Evolutionary conservation across 64 coral and sea anemone species (phyloP).

Genomic region (Dendrophyllia cribrosa): DNA sequence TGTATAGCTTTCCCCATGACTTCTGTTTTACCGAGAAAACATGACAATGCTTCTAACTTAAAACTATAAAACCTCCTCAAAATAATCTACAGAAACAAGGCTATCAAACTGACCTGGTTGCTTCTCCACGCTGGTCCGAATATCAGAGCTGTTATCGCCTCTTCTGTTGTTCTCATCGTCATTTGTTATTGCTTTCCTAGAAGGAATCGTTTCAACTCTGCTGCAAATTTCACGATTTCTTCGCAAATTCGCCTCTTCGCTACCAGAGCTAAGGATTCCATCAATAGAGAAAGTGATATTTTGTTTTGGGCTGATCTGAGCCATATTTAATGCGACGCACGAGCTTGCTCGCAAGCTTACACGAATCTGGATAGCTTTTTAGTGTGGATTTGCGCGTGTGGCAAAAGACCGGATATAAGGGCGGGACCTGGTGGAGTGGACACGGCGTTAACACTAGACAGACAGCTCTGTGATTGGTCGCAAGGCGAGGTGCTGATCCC

Average conservation of each 20-base stretch:
- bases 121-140: background rate
- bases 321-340: slow-evolving; percentile 9
- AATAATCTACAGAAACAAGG: background rate
- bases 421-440: slow-evolving; percentile 64
- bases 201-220: slow-evolving; percentile 17
- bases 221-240: background rate
- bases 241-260: background rate
- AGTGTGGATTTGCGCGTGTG: slow-evolving; percentile 61
- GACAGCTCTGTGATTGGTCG: slow-evolving; percentile 62
- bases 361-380: slow-evolving; percentile 41
- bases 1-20: too few relatives aligned
- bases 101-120: slow-evolving; percentile 14
- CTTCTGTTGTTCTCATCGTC: background rate
- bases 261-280: slow-evolving; percentile 48
- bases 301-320: slow-evolving; percentile 43
- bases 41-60: background rate
- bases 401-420: slow-evolving; percentile 67
- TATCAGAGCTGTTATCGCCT: slow-evolving; percentile 7
- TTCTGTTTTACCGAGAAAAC: background rate
- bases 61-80: background rate
- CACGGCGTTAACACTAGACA: slow-evolving; percentile 74
- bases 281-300: slow-evolving; percentile 63
- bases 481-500: slow-evolving; percentile 75
- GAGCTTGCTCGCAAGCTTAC: background rate
- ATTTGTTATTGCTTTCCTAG: slow-evolving; percentile 7